Evolutionary conservation across 2,888 invertebrate genomes (phyloP).

Genomic region (Cetonia aurata): DNA sequence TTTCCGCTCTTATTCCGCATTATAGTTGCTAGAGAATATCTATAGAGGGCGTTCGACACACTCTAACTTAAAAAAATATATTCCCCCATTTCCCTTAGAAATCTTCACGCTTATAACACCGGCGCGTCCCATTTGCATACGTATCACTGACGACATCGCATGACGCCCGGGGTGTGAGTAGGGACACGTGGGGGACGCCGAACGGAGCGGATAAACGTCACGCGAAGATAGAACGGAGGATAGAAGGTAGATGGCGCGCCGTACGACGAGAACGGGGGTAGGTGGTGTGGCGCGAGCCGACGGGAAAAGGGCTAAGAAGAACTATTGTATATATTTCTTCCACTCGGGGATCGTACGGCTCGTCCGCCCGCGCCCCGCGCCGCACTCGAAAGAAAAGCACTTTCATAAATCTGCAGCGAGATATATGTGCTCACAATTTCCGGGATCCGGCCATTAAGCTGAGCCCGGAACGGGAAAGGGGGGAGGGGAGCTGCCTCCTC

Average conservation of each 20-base stretch:
- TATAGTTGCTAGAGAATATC: no score
- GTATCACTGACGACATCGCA: no score
- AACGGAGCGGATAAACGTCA: no score
- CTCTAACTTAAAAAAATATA: no score
- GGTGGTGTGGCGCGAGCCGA: conserved; percentile 48
- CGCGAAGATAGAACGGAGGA: no score
- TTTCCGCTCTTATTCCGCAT: no score
- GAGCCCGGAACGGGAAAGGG: conserved; percentile 61
- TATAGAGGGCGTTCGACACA: no score
- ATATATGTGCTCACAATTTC: conserved; percentile 93
- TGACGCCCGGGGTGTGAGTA: no score
- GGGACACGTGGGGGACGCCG: no score
- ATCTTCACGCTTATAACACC: no score
- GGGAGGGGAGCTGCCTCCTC: conserved; percentile 40
- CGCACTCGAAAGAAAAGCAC: conserved; percentile 71
- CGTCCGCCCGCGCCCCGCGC: conserved; percentile 57
- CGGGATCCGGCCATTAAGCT: conserved; percentile 88
- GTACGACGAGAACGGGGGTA: conserved; percentile 49
- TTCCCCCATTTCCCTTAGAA: no score
- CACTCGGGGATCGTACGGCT: neutral
- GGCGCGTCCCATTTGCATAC: no score
- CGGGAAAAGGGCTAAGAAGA: conserved; percentile 50
- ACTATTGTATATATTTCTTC: conserved; percentile 66
- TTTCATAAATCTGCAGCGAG: conserved; percentile 92
- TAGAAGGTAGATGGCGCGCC: conserved; percentile 2